Conservation (phyloP, 1,140 invertebrate species). For the Papilio xuthus region DNA sequence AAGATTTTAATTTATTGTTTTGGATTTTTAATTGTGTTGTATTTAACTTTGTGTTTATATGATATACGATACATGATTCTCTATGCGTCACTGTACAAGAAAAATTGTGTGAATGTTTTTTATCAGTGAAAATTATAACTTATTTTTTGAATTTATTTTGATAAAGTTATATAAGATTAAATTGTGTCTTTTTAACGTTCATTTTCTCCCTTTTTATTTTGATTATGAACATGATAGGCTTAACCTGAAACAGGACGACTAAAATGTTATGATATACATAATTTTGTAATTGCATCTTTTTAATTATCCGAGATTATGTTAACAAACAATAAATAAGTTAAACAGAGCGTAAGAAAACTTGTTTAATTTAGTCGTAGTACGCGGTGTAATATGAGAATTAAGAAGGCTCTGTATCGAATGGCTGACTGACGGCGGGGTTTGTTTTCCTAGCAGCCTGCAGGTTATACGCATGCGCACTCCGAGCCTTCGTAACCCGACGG, state of each 20-base stretch:
- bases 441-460: conserved; percentile 25
- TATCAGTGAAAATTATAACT: neutral
- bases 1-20: neutral
- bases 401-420: conserved; percentile 18
- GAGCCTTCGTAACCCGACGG: neutral
- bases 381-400: conserved; percentile 32
- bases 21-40: neutral
- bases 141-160: neutral
- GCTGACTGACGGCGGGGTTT: conserved; percentile 1
- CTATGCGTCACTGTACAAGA: neutral
- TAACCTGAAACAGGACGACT: neutral
- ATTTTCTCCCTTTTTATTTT: neutral
- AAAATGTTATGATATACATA: neutral
- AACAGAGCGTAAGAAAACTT: conserved; percentile 52
- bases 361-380: conserved; percentile 36
- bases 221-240: neutral
- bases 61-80: neutral
- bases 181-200: neutral
- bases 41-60: neutral
- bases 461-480: conserved; percentile 31
- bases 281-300: neutral
- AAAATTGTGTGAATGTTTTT: neutral
- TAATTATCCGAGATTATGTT: conserved; percentile 25
- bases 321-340: conserved; percentile 43
- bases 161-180: neutral